Percentiles rank a stretch among this genome's conserved stretches.
These are phyloP conservation scores for Pterophyllum scalare DNA, from an alignment of 2,113 vertebrate species.

Conservation along the genomic window DNA sequence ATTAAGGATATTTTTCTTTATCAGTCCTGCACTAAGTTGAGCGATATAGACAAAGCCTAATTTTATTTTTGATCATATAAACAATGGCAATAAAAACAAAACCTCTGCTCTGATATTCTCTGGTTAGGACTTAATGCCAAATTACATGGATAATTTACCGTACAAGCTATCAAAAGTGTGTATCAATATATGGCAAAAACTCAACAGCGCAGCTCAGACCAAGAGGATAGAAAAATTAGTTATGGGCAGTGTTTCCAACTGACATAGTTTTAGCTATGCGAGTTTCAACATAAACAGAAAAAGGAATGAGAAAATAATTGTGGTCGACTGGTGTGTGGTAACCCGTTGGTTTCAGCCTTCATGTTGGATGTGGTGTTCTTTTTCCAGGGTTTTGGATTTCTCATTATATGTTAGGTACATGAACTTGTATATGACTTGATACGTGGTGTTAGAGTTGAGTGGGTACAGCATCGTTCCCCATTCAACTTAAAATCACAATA, in stretches of 20 bases:
- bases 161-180: background rate
- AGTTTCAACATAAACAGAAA: conserved; percentile 75
- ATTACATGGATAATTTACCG: background rate
- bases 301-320: conserved; percentile 76
- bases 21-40: conserved; percentile 16
- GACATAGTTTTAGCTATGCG: conserved; percentile 63
- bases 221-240: conserved; percentile 64
- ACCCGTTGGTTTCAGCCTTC: conserved; percentile 44
- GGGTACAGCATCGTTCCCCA: conserved; percentile 8
- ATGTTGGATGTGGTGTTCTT: conserved; percentile 60
- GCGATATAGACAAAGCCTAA: conserved; percentile 13
- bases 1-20: conserved; percentile 42
- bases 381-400: conserved; percentile 75
- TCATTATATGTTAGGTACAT: conserved; percentile 60
- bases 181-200: conserved; percentile 12
- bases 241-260: conserved; percentile 62
- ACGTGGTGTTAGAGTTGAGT: conserved; percentile 37
- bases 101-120: background rate
- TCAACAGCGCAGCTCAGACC: conserved; percentile 24
- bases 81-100: conserved; percentile 21
- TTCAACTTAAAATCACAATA: conserved; percentile 41
- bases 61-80: conserved; percentile 24
- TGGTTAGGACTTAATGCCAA: conserved; percentile 6
- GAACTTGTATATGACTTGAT: conserved; percentile 43
- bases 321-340: conserved; percentile 68